phyloP scores from a whole-genome alignment of 2,888 invertebrate species.

The Eristalis pertinax region DNA sequence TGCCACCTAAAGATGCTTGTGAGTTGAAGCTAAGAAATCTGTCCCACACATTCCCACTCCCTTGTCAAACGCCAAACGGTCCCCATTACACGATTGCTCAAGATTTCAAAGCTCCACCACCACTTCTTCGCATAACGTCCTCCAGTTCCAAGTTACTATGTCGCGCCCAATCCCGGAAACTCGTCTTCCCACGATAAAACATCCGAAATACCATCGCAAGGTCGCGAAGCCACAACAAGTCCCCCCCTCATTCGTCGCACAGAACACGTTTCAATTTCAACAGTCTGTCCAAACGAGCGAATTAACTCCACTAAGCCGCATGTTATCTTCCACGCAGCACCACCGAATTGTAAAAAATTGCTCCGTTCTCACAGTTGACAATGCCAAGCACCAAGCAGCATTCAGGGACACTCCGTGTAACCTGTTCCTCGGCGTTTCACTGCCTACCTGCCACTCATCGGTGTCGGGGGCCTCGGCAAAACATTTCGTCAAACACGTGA shows the following conservation, averaged over 20 bases:
- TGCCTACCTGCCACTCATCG: conserved; percentile 40
- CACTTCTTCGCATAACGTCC: not conserved
- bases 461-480: conserved; percentile 14
- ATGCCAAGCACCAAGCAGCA: not conserved
- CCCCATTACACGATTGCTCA: no score
- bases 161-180: not conserved
- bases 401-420: conserved; percentile 27
- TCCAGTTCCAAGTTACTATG: not conserved
- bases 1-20: no score
- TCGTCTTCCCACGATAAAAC: not conserved
- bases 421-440: not conserved
- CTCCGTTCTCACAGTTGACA: conserved; percentile 54
- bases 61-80: no score
- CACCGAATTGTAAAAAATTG: conserved; percentile 3
- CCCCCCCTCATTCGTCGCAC: not conserved
- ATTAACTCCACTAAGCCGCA: conserved; percentile 20
- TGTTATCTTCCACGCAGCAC: conserved; percentile 16
- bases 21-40: no score
- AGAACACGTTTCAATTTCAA: not conserved
- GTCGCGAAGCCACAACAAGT: not conserved
- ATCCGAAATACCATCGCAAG: not conserved
- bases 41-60: no score
- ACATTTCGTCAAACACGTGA: conserved; percentile 29
- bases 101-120: not conserved
- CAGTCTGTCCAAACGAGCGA: not conserved